Evolutionary conservation across 1,140 invertebrate species (phyloP), one percentile per base, ranked within the genome.

Genomic region (Leptinotarsa undecemlineata): DNA sequence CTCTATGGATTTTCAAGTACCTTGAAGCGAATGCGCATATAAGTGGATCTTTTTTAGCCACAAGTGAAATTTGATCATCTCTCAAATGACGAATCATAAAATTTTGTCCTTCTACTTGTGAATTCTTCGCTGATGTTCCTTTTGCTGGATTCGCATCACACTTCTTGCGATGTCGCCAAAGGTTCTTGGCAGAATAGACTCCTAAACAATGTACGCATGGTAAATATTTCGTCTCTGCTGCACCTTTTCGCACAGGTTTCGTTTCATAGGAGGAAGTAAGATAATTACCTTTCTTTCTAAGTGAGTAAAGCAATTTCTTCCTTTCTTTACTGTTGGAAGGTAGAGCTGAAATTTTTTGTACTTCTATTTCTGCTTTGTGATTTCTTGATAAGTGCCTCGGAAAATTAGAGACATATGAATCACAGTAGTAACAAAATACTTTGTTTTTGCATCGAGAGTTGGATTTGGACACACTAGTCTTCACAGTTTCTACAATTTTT

Each of bases 1-100:
- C 69, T 33, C 69, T 71, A 33, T 62, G 69, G 5, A 71, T 80
- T 76, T 80, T 82, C 61, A 83, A 63, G 68, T 82, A 82, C 68
- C 80, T 74, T 17, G 79, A 60, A 70, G 74, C 80, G 60, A 81
- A 78, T 14, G 79, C 78, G 76, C 81, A 83, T 60, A 82, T 81
- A 68, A 82, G 75, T 2, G 51, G 15, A 75, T 81, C 78, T 63
- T 66, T 66, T 74, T 80, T 80, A 14, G 80, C 80, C 19, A 77
- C 77, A 68, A 78, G 61, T 20, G 71, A 73, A 5, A 78, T 67
- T 17, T 69, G 4, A 71, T 78, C 77, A 20, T 68, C 71, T 73
- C 71, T 74, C 77, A 67, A 23, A 17, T 73, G n/a, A 33, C 19
- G 26, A 23, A 73, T 19, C 23, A 21, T 51, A 11, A 48, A 19